phyloP scores from a whole-genome alignment of 2,888 invertebrate species.

The Coenonympha arcania region DNA sequence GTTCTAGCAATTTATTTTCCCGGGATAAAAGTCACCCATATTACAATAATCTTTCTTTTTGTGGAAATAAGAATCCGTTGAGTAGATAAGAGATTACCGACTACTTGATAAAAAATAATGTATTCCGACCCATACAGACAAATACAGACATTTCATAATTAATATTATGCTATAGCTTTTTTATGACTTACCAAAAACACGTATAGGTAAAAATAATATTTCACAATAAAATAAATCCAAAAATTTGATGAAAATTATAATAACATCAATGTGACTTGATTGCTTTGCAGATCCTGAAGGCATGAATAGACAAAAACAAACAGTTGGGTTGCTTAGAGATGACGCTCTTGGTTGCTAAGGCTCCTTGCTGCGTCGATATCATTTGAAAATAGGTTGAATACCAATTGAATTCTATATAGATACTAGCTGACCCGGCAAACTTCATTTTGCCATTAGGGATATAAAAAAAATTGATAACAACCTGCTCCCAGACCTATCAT shows the following conservation, averaged over 20 bases:
- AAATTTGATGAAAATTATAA: background rate
- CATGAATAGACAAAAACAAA: conserved; percentile 6
- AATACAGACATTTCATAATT: background rate
- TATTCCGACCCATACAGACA: no score
- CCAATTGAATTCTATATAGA: no score
- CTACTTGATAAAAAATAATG: no score
- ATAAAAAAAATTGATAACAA: no score
- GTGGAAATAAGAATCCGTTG: no score
- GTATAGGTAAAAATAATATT: background rate
- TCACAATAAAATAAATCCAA: conserved; percentile 6
- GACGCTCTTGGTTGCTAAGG: conserved; percentile 8
- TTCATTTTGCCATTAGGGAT: no score
- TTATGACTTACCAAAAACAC: background rate
- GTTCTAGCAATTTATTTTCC: no score
- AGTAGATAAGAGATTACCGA: no score
- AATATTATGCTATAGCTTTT: background rate
- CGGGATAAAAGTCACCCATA: no score
- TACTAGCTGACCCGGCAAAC: no score
- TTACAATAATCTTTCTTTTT: no score
- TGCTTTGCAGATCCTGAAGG: background rate
- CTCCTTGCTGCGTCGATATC: conserved; percentile 14
- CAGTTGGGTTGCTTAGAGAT: conserved; percentile 18
- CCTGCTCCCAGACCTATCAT: no score
- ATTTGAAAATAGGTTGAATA: background rate
- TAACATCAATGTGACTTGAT: background rate